Evolutionary conservation across 1,140 invertebrate species (phyloP).

Genomic region (Holotrichia oblita): DNA sequence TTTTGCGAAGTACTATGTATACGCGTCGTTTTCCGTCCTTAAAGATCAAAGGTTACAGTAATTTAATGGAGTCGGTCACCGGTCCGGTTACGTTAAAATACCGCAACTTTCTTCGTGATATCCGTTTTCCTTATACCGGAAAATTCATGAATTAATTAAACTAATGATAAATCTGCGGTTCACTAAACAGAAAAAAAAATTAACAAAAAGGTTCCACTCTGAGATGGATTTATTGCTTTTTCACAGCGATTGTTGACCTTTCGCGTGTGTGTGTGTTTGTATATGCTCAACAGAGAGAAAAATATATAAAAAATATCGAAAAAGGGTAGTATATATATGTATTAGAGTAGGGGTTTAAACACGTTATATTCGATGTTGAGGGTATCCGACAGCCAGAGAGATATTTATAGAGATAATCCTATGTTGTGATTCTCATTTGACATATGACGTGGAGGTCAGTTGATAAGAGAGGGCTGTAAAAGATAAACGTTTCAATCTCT

Average conservation of each 20-base stretch:
- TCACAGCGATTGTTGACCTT: background rate
- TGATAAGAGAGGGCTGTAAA: background rate
- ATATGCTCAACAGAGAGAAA: background rate
- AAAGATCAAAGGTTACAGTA: constrained; percentile 12
- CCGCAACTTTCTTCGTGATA: background rate
- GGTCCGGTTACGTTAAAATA: background rate
- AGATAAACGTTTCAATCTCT: constrained; percentile 2
- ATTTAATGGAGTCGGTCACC: background rate
- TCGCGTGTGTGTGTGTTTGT: no score
- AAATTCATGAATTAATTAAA: background rate
- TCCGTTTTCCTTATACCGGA: background rate
- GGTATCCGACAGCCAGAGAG: background rate
- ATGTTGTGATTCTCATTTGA: constrained; percentile 13
- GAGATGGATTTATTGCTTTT: background rate
- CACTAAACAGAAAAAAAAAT: background rate
- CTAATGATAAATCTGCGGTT: background rate
- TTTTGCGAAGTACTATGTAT: background rate
- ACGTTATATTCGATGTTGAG: constrained; percentile 2
- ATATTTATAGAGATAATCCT: background rate
- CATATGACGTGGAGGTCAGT: background rate
- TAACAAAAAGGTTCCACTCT: no score
- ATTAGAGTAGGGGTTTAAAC: no score
- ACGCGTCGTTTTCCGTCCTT: background rate
- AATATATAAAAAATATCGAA: background rate
- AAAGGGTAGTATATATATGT: background rate